A percentile compares a stretch with the other conserved stretches of the same genome.
Conservation (phyloP, 2,888 invertebrate species). For the Cyaniris semiargus region DNA sequence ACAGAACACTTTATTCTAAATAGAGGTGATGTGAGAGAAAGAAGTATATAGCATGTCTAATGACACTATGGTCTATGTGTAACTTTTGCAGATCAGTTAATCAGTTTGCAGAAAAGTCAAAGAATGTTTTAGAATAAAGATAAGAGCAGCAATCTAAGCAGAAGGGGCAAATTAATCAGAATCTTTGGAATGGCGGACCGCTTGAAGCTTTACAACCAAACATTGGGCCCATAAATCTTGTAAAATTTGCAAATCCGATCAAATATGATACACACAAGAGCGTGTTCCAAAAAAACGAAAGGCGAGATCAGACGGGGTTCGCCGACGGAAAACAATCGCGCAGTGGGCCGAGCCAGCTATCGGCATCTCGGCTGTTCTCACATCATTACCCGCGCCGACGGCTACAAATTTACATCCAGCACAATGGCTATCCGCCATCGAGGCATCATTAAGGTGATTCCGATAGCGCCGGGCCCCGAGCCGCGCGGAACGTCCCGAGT, state of each 20-base stretch:
- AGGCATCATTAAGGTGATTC: conserved; percentile 81
- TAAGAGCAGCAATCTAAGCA: background rate
- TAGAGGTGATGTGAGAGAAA: background rate
- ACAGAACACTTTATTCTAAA: background rate
- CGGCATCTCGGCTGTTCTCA: conserved; percentile 80
- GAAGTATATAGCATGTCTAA: background rate
- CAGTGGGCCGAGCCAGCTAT: conserved; percentile 42
- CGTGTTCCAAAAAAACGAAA: conserved; percentile 39
- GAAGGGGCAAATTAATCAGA: background rate
- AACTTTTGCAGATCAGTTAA: background rate
- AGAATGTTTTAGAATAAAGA: background rate
- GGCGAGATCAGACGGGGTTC: conserved; percentile 36
- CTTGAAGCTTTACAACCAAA: background rate
- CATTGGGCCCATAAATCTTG: background rate
- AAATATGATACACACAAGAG: conserved; percentile 39
- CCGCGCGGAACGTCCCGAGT: conserved; percentile 55
- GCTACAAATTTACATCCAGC: conserved; percentile 81
- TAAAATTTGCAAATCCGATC: conserved; percentile 20
- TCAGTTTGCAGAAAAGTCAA: background rate
- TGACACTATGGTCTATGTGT: background rate
- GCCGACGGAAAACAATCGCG: conserved; percentile 37
- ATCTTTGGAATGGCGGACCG: background rate
- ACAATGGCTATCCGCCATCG: conserved; percentile 81
- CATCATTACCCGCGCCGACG: conserved; percentile 81
- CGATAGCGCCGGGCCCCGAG: conserved; percentile 73